Base-by-base conservation (phyloP, 1,140 invertebrate species). In the Brachionus paranguensis region DNA sequence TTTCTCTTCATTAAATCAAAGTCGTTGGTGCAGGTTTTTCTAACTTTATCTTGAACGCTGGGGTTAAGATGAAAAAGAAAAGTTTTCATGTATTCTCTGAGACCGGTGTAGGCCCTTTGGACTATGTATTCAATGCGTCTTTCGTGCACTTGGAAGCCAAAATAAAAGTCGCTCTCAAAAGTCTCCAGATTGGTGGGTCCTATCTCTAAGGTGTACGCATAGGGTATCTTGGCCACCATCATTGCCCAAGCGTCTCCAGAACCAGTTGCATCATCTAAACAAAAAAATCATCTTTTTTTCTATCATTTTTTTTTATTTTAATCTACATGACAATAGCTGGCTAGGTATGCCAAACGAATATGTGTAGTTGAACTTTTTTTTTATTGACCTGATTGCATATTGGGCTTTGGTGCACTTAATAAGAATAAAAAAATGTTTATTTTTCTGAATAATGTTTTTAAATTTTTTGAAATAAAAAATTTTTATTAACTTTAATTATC, bases 41-140 rank as follows among this genome's bases (percentile, higher is more conserved):
- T 45, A 41, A 64, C 64, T 47, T 81, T 27, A 43, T n/a, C 41
- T 27, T 64, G 33, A 64, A 81, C 27, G 37, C 50, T 20, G 0
- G 12, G 2, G 17, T 72, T 72, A 1, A 72, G n/a, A 17, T 20
- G 29, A 10, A 72, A 72, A 0, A 68, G 27, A 81, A 81, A 81
- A 17, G 78, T 81, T 60, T 68, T 60, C 53, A 81, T 45, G n/a
- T 81, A 81, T 11, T 81, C 78, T 43, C 64, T 4, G 12, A 81
- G 33, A 27, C 64, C 64, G 10, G 12, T 24, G 43, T 24, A 60
- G 17, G 53, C 78, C 1, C 33, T 60, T 47, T 81, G 7, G 11
- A 81, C 78, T 20, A 81, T 64, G 33, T 41, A 64, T 12, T 60
- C 33, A 27, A 81, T 64, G 14, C 43, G 17, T 41, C 11, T 64